phyloP scores from a whole-genome alignment of 2,113 vertebrate species.

The Grantiella picta region DNA sequence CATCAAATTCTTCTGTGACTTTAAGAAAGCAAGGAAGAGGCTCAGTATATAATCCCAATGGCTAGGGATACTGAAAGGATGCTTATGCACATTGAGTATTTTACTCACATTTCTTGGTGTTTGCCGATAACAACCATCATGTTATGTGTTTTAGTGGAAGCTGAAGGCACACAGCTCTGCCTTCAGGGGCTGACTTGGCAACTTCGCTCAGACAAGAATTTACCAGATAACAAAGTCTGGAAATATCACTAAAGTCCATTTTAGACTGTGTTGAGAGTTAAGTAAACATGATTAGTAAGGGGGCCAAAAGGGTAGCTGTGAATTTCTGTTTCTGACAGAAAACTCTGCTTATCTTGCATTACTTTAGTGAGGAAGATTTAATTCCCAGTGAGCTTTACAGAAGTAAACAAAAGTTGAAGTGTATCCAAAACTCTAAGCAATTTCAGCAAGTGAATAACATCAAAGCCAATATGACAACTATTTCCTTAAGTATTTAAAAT shows the following conservation, averaged over 20 bases:
- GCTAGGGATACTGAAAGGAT: background rate
- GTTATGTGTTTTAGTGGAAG: background rate
- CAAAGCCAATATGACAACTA: background rate
- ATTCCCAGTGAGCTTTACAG: background rate
- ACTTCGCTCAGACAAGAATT: background rate
- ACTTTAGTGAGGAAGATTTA: background rate
- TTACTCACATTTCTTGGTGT: background rate
- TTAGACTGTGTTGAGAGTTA: background rate
- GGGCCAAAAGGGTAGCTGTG: background rate
- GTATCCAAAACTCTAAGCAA: background rate
- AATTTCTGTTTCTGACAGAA: conserved; percentile 24
- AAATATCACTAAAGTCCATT: background rate
- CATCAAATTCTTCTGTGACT: background rate
- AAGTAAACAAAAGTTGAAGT: conserved; percentile 22
- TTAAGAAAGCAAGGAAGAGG: background rate
- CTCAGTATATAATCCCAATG: background rate
- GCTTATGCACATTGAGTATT: background rate
- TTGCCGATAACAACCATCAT: background rate
- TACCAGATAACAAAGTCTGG: background rate
- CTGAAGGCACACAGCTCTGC: background rate
- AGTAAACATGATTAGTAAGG: background rate
- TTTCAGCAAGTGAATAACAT: background rate
- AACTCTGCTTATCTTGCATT: background rate
- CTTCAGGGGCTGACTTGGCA: background rate
- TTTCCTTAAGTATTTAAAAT: background rate